Evolutionary conservation across 1,140 invertebrate species (phyloP).

Genomic region (Cecropterus lyciades): DNA sequence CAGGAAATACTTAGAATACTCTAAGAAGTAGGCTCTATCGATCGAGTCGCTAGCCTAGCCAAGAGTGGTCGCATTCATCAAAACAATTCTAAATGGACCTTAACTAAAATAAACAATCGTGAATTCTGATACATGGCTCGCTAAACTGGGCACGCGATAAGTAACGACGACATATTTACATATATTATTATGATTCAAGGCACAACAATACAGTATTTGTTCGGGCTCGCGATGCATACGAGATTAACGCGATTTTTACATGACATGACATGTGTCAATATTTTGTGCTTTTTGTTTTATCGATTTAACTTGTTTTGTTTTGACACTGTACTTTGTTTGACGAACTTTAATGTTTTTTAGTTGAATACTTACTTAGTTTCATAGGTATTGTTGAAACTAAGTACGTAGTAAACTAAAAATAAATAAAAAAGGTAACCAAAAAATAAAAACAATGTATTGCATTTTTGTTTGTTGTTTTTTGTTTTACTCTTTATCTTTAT

Average conservation of each 20-base stretch:
- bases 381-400: too few relatives aligned
- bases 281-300: conserved; percentile 27
- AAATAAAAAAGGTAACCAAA: too few relatives aligned
- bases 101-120: conserved; percentile 46
- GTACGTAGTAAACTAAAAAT: too few relatives aligned
- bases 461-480: background rate
- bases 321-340: too few relatives aligned
- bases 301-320: background rate
- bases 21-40: background rate
- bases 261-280: conserved; percentile 52
- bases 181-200: conserved; percentile 72
- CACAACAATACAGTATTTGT: conserved; percentile 71
- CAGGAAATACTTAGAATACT: background rate
- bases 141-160: conserved; percentile 49
- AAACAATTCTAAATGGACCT: conserved; percentile 33
- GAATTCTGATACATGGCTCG: conserved; percentile 45
- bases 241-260: conserved; percentile 46
- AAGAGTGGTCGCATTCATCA: conserved; percentile 28
- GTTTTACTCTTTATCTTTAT: too few relatives aligned
- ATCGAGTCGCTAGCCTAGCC: conserved; percentile 8
- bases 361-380: too few relatives aligned
- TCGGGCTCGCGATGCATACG: conserved; percentile 53
- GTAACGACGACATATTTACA: conserved; percentile 60
- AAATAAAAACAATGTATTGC: too few relatives aligned
- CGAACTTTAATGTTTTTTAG: too few relatives aligned